Percentiles rank a stretch among this genome's conserved stretches.
phyloP scores from a whole-genome alignment of 2,113 vertebrate genomes.

The Syngnathus floridae region DNA sequence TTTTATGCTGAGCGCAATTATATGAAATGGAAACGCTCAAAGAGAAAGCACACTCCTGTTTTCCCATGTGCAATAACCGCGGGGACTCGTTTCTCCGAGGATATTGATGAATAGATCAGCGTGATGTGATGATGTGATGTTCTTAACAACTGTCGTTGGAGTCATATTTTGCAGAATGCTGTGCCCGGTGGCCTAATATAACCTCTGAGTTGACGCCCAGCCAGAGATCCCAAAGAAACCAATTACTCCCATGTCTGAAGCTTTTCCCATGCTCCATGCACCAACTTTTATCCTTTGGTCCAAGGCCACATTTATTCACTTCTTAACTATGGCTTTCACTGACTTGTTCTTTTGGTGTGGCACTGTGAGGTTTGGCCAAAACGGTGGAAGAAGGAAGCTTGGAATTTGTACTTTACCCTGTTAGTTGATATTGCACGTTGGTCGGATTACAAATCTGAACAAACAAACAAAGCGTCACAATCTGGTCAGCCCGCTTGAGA shows the following conservation, averaged over 20 bases:
- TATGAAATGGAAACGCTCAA: constrained; percentile 17
- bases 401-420: not conserved
- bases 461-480: too few species aligned
- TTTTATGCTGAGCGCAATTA: constrained; percentile 20
- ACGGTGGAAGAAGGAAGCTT: not conserved
- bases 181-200: constrained; percentile 39
- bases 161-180: constrained; percentile 31
- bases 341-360: not conserved
- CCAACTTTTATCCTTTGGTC: constrained; percentile 60
- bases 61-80: not conserved
- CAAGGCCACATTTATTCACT: constrained; percentile 28
- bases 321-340: not conserved
- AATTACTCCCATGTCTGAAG: constrained; percentile 65
- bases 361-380: not conserved
- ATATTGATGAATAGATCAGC: constrained; percentile 37
- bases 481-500: too few species aligned
- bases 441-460: too few species aligned
- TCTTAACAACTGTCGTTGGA: constrained; percentile 39
- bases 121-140: constrained; percentile 45
- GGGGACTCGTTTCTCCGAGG: constrained; percentile 4
- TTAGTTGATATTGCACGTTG: not conserved
- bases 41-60: constrained; percentile 14
- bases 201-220: constrained; percentile 50
- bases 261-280: constrained; percentile 44
- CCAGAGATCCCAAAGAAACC: constrained; percentile 66